A percentile compares a stretch with the other conserved stretches of the same genome.
Evolutionary conservation across 2,113 vertebrate genomes (phyloP).

Genomic region (Gulo gulo): DNA sequence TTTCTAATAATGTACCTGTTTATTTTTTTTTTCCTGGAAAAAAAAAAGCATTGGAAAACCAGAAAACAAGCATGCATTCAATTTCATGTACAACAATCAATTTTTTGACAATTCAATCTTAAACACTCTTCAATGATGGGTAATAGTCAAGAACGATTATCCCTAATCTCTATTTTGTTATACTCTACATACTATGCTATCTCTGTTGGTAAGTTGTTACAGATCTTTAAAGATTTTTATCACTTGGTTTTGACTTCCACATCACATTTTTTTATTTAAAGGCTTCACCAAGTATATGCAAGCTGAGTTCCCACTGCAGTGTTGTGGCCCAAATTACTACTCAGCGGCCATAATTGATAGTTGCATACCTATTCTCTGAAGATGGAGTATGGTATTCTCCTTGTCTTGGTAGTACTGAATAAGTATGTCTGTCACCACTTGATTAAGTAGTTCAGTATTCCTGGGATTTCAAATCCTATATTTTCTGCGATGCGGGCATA

Average conservation of each 20-base stretch:
- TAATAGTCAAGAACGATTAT: background rate
- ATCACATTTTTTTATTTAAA: constrained; percentile 30
- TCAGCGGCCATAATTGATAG: constrained; percentile 30
- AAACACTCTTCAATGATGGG: background rate
- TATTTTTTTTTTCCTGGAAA: background rate
- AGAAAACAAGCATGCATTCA: background rate
- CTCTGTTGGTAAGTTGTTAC: background rate
- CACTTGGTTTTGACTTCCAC: constrained; percentile 40
- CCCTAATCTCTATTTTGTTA: background rate
- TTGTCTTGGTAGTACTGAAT: constrained; percentile 43
- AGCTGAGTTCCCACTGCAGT: background rate
- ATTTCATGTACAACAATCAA: background rate
- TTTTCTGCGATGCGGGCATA: constrained; percentile 61
- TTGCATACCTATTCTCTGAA: constrained; percentile 56
- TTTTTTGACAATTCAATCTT: background rate
- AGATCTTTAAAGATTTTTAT: background rate
- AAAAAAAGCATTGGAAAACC: background rate
- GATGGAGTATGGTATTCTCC: constrained; percentile 43
- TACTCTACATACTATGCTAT: background rate
- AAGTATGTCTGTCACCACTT: constrained; percentile 62
- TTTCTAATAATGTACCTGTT: background rate
- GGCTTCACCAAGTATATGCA: constrained; percentile 8
- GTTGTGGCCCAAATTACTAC: constrained; percentile 31
- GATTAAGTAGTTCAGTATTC: constrained; percentile 60
- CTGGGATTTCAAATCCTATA: constrained; percentile 29